phyloP scores from a whole-genome alignment of 2,888 invertebrate species.

The Ptilodon capucinus region DNA sequence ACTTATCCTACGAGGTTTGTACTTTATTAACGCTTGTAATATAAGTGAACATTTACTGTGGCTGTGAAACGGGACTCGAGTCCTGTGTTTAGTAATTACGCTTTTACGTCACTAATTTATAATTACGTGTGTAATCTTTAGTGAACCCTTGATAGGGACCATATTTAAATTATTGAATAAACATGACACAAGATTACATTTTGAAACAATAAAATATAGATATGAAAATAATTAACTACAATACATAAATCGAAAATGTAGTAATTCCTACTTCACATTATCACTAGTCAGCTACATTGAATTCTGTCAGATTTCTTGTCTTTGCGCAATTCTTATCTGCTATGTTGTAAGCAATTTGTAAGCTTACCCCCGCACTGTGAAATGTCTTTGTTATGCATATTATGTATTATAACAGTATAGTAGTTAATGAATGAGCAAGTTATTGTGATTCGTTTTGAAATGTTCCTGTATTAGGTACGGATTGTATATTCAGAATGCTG shows the following conservation, averaged over 20 bases:
- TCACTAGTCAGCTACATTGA: conserved; percentile 64
- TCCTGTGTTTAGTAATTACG: conserved; percentile 71
- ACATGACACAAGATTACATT: conserved; percentile 34
- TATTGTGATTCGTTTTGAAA: conserved; percentile 11
- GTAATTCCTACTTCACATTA: conserved; percentile 49
- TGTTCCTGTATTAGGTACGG: conserved; percentile 26
- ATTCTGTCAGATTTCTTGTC: conserved; percentile 23
- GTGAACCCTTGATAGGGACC: conserved; percentile 31
- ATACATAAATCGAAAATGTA: conserved; percentile 6
- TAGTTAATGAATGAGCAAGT: conserved; percentile 19
- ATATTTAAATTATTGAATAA: conserved; percentile 21
- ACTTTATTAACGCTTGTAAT: conserved; percentile 71
- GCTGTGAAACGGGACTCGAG: conserved; percentile 73
- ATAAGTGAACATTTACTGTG: conserved; percentile 75
- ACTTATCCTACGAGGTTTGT: conserved; percentile 60
- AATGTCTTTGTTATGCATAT: not conserved
- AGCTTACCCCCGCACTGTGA: not conserved
- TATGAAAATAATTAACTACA: not conserved
- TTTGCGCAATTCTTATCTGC: conserved; percentile 9
- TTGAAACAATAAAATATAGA: not conserved
- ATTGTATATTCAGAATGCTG: not conserved
- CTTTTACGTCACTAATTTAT: conserved; percentile 77
- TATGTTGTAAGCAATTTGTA: not conserved
- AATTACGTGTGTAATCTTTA: conserved; percentile 44
- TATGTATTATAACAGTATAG: not conserved